phyloP scores from a whole-genome alignment of 2,797 vertebrate species.

The Onychomys leucogaster region DNA sequence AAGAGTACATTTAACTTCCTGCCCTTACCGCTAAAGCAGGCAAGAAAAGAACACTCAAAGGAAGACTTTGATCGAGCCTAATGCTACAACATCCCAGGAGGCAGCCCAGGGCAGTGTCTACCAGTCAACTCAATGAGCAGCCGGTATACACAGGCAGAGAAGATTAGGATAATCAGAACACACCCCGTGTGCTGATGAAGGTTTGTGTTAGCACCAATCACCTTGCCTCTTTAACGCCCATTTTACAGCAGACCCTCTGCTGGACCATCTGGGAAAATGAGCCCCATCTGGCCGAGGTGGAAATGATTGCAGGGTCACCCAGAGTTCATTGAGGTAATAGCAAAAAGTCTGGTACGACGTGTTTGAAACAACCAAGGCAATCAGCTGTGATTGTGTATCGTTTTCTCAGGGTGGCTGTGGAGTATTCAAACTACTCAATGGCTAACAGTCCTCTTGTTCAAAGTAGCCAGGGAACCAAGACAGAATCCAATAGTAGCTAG shows the following conservation, averaged over 20 bases:
- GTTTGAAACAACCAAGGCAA: neutral
- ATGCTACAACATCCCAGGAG: neutral
- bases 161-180: neutral
- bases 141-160: neutral
- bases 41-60: neutral
- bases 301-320: neutral
- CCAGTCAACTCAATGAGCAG: neutral
- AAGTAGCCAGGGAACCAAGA: neutral
- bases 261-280: neutral
- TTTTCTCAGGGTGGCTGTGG: neutral
- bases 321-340: neutral
- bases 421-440: neutral
- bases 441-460: neutral
- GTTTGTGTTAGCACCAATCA: too few relatives aligned
- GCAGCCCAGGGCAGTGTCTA: neutral
- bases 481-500: neutral
- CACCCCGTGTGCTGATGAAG: neutral
- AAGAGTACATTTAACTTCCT: neutral
- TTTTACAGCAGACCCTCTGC: neutral
- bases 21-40: neutral
- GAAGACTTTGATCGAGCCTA: neutral
- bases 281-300: neutral
- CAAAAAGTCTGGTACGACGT: neutral
- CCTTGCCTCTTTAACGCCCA: neutral
- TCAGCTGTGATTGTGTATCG: neutral